phyloP scores from a whole-genome alignment of 2,888 invertebrate genomes.

The Drosophila koepferae region DNA sequence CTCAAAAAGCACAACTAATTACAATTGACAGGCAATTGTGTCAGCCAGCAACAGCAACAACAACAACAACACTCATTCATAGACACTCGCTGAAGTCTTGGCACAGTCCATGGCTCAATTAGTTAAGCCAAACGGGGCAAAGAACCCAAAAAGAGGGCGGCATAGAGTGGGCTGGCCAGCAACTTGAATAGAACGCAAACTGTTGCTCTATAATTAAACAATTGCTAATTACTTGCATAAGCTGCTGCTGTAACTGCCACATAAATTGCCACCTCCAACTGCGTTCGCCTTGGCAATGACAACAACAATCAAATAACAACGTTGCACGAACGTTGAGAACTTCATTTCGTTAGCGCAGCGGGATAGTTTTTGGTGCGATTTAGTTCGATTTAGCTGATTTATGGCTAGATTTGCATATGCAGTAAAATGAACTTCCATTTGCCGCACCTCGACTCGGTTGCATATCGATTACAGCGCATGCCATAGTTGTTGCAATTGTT shows the following conservation, averaged over 20 bases:
- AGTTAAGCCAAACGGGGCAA: slow-evolving; percentile 74
- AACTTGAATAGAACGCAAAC: slow-evolving; percentile 30
- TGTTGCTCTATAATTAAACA: slow-evolving; percentile 77
- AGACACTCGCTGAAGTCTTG: slow-evolving; percentile 9
- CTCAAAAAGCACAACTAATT: slow-evolving; percentile 81
- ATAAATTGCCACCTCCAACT: slow-evolving; percentile 77
- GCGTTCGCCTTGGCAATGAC: slow-evolving; percentile 52
- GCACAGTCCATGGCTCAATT: slow-evolving; percentile 55
- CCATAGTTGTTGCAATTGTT: not conserved
- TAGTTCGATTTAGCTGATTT: slow-evolving; percentile 62
- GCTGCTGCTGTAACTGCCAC: slow-evolving; percentile 53
- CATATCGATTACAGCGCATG: slow-evolving; percentile 26
- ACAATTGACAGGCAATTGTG: slow-evolving; percentile 80
- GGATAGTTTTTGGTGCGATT: slow-evolving; percentile 41
- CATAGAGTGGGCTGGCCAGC: slow-evolving; percentile 8
- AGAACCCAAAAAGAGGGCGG: slow-evolving; percentile 55
- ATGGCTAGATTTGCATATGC: slow-evolving; percentile 79
- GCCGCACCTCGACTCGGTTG: not conserved
- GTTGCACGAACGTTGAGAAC: slow-evolving; percentile 63
- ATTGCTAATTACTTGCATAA: slow-evolving; percentile 79
- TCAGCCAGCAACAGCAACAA: slow-evolving; percentile 46
- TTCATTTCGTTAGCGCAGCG: slow-evolving; percentile 75
- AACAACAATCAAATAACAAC: slow-evolving; percentile 14
- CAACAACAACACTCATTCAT: slow-evolving; percentile 28
- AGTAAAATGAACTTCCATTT: slow-evolving; percentile 12